Evolutionary conservation across 2,888 invertebrate species (phyloP).

Genomic region (Lingula anatina): DNA sequence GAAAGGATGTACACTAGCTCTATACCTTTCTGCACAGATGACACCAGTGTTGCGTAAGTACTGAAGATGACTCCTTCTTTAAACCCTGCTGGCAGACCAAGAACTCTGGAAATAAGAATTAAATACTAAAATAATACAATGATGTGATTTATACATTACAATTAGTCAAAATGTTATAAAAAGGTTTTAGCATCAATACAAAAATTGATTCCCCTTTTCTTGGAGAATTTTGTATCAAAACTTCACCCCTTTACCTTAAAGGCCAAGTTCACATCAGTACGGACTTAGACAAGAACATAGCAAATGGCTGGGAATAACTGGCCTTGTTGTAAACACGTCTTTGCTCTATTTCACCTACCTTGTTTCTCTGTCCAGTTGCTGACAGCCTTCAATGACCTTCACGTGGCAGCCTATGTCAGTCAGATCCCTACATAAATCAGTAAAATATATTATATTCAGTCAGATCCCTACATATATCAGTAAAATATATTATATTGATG

Average conservation of each 20-base stretch:
- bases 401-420: slow-evolving; percentile 43
- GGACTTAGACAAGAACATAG: no score
- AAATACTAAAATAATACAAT: not conserved
- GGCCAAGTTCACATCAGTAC: no score
- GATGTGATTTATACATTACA: no score
- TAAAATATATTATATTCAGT: slow-evolving; percentile 25
- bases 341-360: no score
- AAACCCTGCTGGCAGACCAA: slow-evolving; percentile 43
- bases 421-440: slow-evolving; percentile 32
- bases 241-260: no score
- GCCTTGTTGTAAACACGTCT: no score
- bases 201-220: no score
- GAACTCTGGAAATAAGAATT: slow-evolving; percentile 25
- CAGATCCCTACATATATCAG: slow-evolving; percentile 32
- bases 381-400: slow-evolving; percentile 47
- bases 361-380: slow-evolving; percentile 47
- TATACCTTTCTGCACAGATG: slow-evolving; percentile 34
- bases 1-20: no score
- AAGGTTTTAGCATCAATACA: no score
- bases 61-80: slow-evolving; percentile 48
- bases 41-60: slow-evolving; percentile 48
- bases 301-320: no score
- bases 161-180: no score
- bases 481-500: slow-evolving; percentile 24
- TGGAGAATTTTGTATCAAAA: no score